Evolutionary conservation across 1,140 invertebrate genomes (phyloP), one percentile per base, ranked within the genome.

Genomic region (Anoplolepis gracilipes): DNA sequence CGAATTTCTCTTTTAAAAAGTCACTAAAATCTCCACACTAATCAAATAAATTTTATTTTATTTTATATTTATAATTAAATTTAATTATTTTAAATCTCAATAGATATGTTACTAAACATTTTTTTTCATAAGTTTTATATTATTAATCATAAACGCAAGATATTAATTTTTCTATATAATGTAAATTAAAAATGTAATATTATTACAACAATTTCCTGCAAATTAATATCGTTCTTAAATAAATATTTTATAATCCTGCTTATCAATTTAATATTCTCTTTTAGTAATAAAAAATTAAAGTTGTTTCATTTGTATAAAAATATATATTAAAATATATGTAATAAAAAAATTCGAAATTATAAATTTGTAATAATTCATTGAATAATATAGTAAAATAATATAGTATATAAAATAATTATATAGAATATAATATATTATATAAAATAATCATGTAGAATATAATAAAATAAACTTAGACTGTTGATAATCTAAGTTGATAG

Each of bases 61-160:
- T 64, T 42, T 39, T 13, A 59, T 19, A 25, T 36, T 16, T 39
- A 25, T 11, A 39, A 61, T 59, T 42, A 42, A 62, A 0, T 28
- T 42, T 42, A 39, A 62, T 75, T 19, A 36, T 75, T 57, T 49
- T 11, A 75, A 75, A 57, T 57, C 8, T 75, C 7, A 22, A 8
- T 57, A 55, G 4, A 72, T 57, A 28, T 59, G 10, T 59, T 76
- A 28, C 25, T 39, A 75, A 39, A 76, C 2, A 61, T 76, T 55
- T 33, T 57, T n/a, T 76, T 19, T n/a, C 11, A 13, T 11, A 36
- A 0, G 5, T 75, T 75, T 13, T 49, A 49, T 49, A 36, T 73
- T 55, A 36, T 39, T 61, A 39, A n/a, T 49, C 4, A 16, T 4
- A 61, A 59, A 49, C 1, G 16, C 8, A n/a, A 25, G 11, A 42